Percentiles rank a stretch among this genome's conserved stretches.
These are phyloP conservation scores for Xenopus petersii DNA, from an alignment of 2,797 vertebrate genomes.

Conservation along the genomic window DNA sequence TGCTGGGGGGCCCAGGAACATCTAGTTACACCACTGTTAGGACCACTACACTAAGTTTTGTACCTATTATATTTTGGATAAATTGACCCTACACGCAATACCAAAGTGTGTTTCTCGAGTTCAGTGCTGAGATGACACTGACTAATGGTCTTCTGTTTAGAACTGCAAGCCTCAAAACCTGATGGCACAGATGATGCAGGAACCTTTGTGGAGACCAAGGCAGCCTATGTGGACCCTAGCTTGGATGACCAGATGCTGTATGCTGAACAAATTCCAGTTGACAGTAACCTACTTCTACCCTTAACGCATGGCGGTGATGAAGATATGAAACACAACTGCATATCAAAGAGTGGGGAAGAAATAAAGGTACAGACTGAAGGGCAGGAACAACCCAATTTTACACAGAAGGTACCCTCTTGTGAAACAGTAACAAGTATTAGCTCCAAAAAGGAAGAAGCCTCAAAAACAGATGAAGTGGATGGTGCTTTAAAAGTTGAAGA, in stretches of 20 bases:
- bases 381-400: conserved; percentile 48
- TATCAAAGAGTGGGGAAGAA: conserved; percentile 7
- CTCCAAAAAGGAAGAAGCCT: neutral
- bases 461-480: neutral
- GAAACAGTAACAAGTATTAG: conserved; percentile 5
- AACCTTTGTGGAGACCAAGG: conserved; percentile 58
- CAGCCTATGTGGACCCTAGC: conserved; percentile 55
- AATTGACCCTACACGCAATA: neutral
- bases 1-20: too few species aligned
- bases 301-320: conserved; percentile 46
- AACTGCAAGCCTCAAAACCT: conserved; percentile 58
- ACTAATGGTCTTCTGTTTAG: conserved; percentile 76
- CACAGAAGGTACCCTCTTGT: conserved; percentile 1
- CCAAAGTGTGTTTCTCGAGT: conserved; percentile 17
- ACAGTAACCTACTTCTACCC: conserved; percentile 50
- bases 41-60: neutral
- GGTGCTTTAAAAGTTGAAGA: neutral
- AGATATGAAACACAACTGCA: conserved; percentile 19
- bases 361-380: neutral
- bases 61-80: neutral
- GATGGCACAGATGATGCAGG: conserved; percentile 61
- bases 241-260: conserved; percentile 62
- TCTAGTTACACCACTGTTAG: too few species aligned
- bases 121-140: conserved; percentile 34
- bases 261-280: conserved; percentile 52